Evolutionary conservation across 2,797 vertebrate species (phyloP).

Genomic region (Schizopygopsis malacanthus): DNA sequence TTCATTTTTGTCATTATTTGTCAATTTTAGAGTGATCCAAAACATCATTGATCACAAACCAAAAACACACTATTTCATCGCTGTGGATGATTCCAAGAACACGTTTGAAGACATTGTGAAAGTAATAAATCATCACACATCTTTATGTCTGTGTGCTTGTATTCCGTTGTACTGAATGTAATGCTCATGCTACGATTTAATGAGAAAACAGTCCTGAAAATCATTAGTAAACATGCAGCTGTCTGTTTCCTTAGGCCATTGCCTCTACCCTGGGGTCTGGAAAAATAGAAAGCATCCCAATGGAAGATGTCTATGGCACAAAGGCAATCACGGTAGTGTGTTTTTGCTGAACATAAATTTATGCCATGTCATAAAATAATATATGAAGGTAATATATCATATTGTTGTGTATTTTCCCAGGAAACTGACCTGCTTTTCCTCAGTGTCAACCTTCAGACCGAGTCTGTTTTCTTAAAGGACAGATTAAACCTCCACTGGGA

Average conservation of each 20-base stretch:
- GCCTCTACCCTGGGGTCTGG: conserved; percentile 84
- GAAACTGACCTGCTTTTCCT: conserved; percentile 79
- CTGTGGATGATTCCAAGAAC: conserved; percentile 84
- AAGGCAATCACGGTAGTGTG: conserved; percentile 80
- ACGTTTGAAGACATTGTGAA: conserved; percentile 84
- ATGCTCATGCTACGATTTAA: not conserved
- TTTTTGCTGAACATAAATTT: not conserved
- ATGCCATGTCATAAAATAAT: not conserved
- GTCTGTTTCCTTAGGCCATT: conserved; percentile 77
- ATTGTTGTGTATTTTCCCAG: conserved; percentile 28
- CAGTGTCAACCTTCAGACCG: conserved; percentile 82
- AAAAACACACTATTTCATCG: conserved; percentile 83
- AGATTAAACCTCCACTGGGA: conserved; percentile 84
- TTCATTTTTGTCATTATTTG: not conserved
- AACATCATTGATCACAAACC: conserved; percentile 85
- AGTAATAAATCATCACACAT: conserved; percentile 70
- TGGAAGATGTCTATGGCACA: conserved; percentile 79
- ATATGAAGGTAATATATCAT: not conserved
- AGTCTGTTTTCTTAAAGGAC: conserved; percentile 81
- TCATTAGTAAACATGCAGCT: not conserved
- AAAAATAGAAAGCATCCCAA: conserved; percentile 77
- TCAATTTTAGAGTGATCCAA: conserved; percentile 81
- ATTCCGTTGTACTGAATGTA: not conserved
- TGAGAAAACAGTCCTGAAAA: not conserved
- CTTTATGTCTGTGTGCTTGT: not conserved